Percentiles rank a stretch among this genome's conserved stretches.
These are phyloP conservation scores for Penaeus monodon DNA, from an alignment of 2,888 invertebrate species.

Conservation along the genomic window DNA sequence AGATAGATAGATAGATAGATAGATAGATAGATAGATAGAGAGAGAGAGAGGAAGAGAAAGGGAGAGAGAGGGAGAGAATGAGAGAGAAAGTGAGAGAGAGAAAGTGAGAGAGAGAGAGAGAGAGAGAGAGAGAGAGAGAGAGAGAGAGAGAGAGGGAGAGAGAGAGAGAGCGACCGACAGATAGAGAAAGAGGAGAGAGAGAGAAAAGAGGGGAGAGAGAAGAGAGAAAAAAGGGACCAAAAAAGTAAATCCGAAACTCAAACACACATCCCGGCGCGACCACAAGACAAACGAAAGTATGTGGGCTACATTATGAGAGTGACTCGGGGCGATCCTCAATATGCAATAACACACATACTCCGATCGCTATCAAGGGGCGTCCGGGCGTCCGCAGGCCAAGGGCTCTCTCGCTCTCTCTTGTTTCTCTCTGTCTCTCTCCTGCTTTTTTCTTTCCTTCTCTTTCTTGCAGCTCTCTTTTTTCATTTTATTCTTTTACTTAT, in stretches of 20 bases:
- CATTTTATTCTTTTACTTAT: not conserved
- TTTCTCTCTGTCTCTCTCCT: too few species aligned
- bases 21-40: not conserved
- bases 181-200: not conserved
- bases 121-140: not conserved
- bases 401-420: too few species aligned
- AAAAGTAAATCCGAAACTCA: not conserved
- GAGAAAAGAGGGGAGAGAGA: not conserved
- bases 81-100: not conserved
- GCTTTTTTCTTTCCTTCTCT: not conserved
- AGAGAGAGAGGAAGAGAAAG: not conserved
- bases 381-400: too few species aligned
- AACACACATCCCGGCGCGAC: not conserved
- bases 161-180: not conserved
- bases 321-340: slow-evolving; percentile 13
- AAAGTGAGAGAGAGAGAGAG: not conserved
- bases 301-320: not conserved
- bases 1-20: slow-evolving; percentile 11
- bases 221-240: not conserved
- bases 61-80: not conserved
- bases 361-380: not conserved
- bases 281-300: slow-evolving; percentile 2
- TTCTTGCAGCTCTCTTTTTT: not conserved
- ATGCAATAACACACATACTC: slow-evolving; percentile 19
- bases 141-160: not conserved